These are phyloP conservation scores for Lepisosteus osseus DNA, from an alignment of 2,113 vertebrate species.

Conservation along the genomic window DNA sequence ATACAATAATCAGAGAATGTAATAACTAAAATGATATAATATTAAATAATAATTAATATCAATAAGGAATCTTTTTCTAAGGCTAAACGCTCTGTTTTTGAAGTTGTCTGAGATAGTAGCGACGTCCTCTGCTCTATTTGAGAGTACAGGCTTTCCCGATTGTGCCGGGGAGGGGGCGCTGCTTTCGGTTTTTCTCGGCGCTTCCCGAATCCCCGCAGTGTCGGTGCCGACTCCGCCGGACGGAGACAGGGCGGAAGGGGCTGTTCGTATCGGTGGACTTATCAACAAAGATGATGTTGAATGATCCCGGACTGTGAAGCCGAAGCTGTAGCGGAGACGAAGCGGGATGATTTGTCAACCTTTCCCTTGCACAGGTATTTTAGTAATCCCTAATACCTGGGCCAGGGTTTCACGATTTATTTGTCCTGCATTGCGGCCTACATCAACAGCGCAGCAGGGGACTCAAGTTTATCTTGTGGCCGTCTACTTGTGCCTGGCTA, in stretches of 20 bases:
- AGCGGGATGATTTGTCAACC: slow-evolving; percentile 12
- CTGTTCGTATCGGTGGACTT: not conserved
- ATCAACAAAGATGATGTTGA: not conserved
- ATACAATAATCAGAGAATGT: not conserved
- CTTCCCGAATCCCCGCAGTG: slow-evolving; percentile 11
- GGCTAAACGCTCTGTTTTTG: not conserved
- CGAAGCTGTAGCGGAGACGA: not conserved
- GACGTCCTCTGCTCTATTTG: not conserved
- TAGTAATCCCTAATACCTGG: not conserved
- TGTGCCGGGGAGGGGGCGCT: slow-evolving; percentile 10
- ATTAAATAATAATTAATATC: not conserved
- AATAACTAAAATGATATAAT: not conserved
- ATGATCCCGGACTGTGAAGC: slow-evolving; percentile 1
- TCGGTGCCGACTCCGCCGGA: slow-evolving; percentile 16
- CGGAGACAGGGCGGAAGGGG: slow-evolving; percentile 15
- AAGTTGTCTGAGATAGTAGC: not conserved
- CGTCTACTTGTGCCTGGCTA: not conserved
- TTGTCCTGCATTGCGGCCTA: slow-evolving; percentile 28
- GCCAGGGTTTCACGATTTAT: not conserved
- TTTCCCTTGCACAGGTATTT: slow-evolving; percentile 13
- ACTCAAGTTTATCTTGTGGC: slow-evolving; percentile 10
- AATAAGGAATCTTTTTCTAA: not conserved
- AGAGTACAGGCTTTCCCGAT: not conserved
- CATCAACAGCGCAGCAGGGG: slow-evolving; percentile 3
- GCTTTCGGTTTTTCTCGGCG: slow-evolving; percentile 1